Evolutionary conservation across 2,113 vertebrate species (phyloP).

Genomic region (Peromyscus leucopus): DNA sequence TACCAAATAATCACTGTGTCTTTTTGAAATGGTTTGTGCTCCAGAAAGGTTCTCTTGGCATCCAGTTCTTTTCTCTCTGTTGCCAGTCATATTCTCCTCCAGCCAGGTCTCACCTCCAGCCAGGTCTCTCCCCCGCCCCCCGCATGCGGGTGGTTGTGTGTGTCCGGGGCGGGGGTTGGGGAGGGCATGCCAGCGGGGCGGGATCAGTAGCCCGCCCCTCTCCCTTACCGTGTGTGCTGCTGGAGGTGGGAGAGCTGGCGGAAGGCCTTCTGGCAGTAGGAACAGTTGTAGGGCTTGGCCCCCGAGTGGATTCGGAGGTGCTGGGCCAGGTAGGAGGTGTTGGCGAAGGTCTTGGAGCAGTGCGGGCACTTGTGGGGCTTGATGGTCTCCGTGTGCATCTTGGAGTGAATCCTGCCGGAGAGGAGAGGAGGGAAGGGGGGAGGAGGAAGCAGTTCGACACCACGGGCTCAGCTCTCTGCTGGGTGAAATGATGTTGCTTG

Average conservation of each 20-base stretch:
- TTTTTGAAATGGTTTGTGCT: not conserved
- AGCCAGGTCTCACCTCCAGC: slow-evolving; percentile 82
- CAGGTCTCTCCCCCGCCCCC: slow-evolving; percentile 87
- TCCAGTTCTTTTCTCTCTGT: slow-evolving; percentile 73
- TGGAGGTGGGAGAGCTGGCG: slow-evolving; percentile 98
- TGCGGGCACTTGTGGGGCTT: slow-evolving; percentile 98
- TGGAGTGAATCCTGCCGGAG: slow-evolving; percentile 94
- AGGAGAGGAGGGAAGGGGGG: slow-evolving; percentile 89
- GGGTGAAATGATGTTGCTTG: slow-evolving; percentile 81
- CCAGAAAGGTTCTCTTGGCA: slow-evolving; percentile 36
- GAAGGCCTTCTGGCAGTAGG: slow-evolving; percentile 95
- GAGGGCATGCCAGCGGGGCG: slow-evolving; percentile 88
- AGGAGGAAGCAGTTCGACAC: slow-evolving; percentile 86
- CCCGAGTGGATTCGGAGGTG: slow-evolving; percentile 96
- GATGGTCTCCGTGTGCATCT: slow-evolving; percentile 96
- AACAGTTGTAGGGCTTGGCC: slow-evolving; percentile 95
- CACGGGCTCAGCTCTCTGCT: slow-evolving; percentile 80
- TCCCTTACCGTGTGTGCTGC: slow-evolving; percentile 99
- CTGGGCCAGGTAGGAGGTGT: slow-evolving; percentile 96
- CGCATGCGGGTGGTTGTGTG: slow-evolving; percentile 87
- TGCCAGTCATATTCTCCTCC: slow-evolving; percentile 74
- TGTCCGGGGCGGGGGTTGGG: slow-evolving; percentile 87
- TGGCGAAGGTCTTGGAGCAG: slow-evolving; percentile 97
- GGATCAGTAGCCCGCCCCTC: slow-evolving; percentile 87
- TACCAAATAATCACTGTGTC: slow-evolving; percentile 1